These are phyloP conservation scores for Rhynchotus rufescens DNA, from an alignment of 2,797 vertebrate species.

Conservation along the genomic window DNA sequence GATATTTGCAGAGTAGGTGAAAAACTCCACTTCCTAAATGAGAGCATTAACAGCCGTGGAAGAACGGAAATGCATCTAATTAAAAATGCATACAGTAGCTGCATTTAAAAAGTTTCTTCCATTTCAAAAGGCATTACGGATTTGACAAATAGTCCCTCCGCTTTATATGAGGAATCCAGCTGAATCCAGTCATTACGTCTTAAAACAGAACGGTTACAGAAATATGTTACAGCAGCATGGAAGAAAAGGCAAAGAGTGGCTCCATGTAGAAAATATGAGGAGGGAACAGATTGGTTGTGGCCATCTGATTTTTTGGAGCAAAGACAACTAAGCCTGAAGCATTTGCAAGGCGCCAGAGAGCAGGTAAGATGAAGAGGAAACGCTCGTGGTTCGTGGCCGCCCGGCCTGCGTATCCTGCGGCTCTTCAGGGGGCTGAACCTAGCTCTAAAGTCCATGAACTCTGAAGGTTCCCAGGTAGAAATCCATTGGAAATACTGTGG, in stretches of 20 bases:
- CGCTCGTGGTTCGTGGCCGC: fast-evolving
- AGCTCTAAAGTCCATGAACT: neutral
- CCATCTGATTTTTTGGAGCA: neutral
- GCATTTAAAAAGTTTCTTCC: neutral
- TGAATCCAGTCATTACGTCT: neutral
- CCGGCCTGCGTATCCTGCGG: fast-evolving
- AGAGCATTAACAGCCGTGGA: neutral
- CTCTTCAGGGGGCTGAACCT: neutral
- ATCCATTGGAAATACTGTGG: neutral
- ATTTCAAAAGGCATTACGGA: neutral
- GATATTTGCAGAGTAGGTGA: slow-evolving; percentile 31
- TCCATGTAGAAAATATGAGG: neutral
- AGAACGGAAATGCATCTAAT: neutral
- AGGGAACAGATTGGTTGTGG: neutral
- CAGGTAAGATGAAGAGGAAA: neutral
- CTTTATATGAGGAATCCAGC: neutral
- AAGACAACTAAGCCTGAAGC: neutral
- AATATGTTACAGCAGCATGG: neutral
- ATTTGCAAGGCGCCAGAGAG: neutral
- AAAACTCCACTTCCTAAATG: slow-evolving; percentile 37
- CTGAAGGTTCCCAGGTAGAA: neutral
- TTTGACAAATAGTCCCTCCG: neutral
- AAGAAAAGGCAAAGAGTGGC: neutral
- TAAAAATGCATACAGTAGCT: neutral
- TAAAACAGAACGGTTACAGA: neutral